Conservation (phyloP, 2,888 invertebrate genomes). For the Heteromurus nitidus region DNA sequence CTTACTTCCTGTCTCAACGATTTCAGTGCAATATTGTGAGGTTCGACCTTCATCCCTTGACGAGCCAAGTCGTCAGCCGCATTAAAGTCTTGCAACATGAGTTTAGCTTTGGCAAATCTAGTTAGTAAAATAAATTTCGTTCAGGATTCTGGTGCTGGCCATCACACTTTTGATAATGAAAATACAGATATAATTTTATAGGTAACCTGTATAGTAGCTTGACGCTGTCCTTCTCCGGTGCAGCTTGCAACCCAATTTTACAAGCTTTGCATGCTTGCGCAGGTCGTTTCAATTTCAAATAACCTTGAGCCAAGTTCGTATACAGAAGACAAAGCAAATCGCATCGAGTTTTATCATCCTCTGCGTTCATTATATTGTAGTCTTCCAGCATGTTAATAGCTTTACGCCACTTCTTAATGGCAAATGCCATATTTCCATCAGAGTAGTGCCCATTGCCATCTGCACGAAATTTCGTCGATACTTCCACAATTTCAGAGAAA, state of each 20-base stretch:
- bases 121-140: background rate
- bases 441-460: conserved; percentile 81
- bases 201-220: no score
- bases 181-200: no score
- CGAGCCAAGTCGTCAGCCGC: conserved; percentile 71
- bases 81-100: conserved; percentile 73
- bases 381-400: conserved; percentile 82
- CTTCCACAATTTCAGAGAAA: conserved; percentile 80
- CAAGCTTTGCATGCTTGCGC: conserved; percentile 81
- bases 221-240: conserved; percentile 74
- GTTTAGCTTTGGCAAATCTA: conserved; percentile 72
- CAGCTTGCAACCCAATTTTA: conserved; percentile 78
- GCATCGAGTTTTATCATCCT: conserved; percentile 81
- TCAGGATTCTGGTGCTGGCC: no score
- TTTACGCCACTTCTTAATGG: conserved; percentile 78
- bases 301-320: conserved; percentile 84
- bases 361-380: conserved; percentile 80
- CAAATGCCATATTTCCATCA: conserved; percentile 74
- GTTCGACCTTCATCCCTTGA: conserved; percentile 69
- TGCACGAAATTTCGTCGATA: conserved; percentile 80
- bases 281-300: conserved; percentile 81
- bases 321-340: conserved; percentile 82
- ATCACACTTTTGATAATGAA: no score
- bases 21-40: background rate
- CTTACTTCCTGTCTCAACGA: conserved; percentile 24